Percentiles rank a stretch among this genome's conserved stretches.
These are phyloP conservation scores for Manis javanica DNA, from an alignment of 2,797 vertebrate species.

Conservation along the genomic window DNA sequence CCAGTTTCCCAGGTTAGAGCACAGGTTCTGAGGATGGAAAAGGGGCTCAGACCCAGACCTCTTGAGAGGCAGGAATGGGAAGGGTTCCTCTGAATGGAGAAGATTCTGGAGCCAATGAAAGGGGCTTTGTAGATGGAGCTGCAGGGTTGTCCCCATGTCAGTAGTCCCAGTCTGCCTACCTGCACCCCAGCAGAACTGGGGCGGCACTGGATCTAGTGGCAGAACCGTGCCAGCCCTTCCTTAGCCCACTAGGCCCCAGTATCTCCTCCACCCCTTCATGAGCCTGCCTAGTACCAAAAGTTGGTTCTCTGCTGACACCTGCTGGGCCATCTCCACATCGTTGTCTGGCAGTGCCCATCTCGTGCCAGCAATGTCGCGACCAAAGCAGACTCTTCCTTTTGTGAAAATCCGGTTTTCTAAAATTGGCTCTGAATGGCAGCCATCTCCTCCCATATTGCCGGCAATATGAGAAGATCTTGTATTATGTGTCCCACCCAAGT, in stretches of 20 bases:
- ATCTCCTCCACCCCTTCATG: accelerated
- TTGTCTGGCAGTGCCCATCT: neutral
- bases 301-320: slow-evolving; percentile 86
- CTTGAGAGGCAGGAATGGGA: neutral
- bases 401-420: slow-evolving; percentile 29
- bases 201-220: neutral
- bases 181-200: neutral
- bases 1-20: neutral
- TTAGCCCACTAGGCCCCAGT: too few relatives aligned
- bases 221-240: neutral
- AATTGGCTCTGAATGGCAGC: slow-evolving; percentile 4
- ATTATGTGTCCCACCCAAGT: slow-evolving; percentile 47
- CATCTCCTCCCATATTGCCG: neutral
- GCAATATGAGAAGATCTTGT: neutral
- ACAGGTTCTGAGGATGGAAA: neutral
- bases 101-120: neutral
- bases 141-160: neutral
- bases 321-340: slow-evolving; percentile 68
- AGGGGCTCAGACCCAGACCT: neutral
- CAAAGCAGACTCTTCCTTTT: neutral
- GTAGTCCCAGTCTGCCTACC: neutral
- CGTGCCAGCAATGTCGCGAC: neutral
- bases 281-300: neutral
- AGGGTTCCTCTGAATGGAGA: neutral
- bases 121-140: neutral